Evolutionary conservation across 2,888 invertebrate species (phyloP), one percentile per base, ranked within the genome.

Genomic region (Pecten maximus): DNA sequence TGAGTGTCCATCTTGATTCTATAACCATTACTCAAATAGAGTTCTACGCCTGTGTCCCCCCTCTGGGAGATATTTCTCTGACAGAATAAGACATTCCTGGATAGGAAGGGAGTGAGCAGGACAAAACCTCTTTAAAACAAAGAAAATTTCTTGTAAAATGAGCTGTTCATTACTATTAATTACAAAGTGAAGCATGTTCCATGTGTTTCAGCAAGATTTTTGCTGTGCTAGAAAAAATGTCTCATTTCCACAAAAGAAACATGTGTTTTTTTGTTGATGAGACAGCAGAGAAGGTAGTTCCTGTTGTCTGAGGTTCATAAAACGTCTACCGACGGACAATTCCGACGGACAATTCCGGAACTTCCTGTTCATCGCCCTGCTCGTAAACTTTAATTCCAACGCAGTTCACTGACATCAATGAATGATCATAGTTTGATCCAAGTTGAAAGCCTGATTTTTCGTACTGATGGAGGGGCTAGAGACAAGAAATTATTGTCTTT

Each of bases 1-100:
- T 74, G 28, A 74, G 74, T 74, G 74, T 74, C 74, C 74, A 19
- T 74, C 74, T 74, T 74, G 74, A 74, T 74, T 74, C 74, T 35
- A 12, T 8, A 4, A 74, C 74, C 74, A 74, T 74, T 74, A 74
- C 74, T 74, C 74, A 74, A 74, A 15, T 74, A 74, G 12, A 35
- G 28, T 10, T 15, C 74, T 74, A 28, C 35, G 1, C 35, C 74
- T 74, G 74, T 28, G 74, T 74, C 74, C 1, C 35, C 74, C 74
- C 74, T 35, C 74, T 10, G 74, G 74, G 74, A 74, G 10, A 15
- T 35, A 74, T 16, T 8, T 12, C 35, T 35, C 35, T 35, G 35
- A 35, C 74, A 74, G 74, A 28, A 28, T 28, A 35, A 28, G 12
- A 74, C 28, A 74, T 28, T 28, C 35, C 60, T 28, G 16, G 60